Evolutionary conservation across 2,113 vertebrate genomes (phyloP).

Genomic region (Desmodus rotundus): DNA sequence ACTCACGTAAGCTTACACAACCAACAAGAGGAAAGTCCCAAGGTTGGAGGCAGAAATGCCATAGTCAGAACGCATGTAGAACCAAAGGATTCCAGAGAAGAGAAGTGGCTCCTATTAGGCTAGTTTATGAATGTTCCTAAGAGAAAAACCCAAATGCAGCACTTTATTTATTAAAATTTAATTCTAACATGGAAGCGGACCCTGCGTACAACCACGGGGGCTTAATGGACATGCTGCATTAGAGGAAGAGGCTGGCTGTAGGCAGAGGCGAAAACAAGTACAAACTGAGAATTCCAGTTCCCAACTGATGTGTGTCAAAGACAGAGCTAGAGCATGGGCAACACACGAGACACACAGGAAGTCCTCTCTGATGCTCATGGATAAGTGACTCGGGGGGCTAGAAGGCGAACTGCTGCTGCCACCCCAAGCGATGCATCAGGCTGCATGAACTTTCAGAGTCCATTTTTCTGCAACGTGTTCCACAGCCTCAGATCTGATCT

Average conservation of each 20-base stretch:
- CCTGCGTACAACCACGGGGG: not conserved
- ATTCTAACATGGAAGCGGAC: not conserved
- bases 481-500: not conserved
- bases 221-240: not conserved
- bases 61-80: not conserved
- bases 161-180: not conserved
- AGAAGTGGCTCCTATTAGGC: not conserved
- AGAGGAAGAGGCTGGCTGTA: not conserved
- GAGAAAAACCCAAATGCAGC: not conserved
- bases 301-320: not conserved
- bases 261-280: not conserved
- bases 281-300: not conserved
- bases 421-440: not conserved
- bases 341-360: not conserved
- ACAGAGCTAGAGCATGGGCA: not conserved
- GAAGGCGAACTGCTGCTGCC: not conserved
- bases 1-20: not conserved
- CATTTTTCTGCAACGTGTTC: not conserved
- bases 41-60: not conserved
- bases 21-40: not conserved
- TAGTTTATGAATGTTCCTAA: not conserved
- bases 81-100: not conserved
- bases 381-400: not conserved
- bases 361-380: not conserved
- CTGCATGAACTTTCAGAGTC: not conserved